Percentiles rank a stretch among this genome's conserved stretches.
Evolutionary conservation across 1,140 invertebrate genomes (phyloP).

Genomic region (Cheumatopsyche charites): DNA sequence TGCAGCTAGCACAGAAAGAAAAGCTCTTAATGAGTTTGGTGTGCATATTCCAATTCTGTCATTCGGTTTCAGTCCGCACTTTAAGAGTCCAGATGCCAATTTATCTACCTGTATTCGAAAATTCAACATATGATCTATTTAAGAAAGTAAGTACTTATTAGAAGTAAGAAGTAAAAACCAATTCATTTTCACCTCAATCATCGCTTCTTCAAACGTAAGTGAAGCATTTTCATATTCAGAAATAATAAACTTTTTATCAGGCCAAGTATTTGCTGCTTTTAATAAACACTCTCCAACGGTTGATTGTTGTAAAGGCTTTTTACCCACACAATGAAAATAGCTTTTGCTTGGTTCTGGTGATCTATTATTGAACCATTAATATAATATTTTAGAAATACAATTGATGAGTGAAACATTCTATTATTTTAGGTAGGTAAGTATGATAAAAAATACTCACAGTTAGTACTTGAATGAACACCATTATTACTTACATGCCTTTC

Average conservation of each 20-base stretch:
- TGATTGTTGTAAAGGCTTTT: slow-evolving; percentile 59
- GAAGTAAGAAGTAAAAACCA: background rate
- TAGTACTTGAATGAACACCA: too few relatives aligned
- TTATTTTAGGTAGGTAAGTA: too few relatives aligned
- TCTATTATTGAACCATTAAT: background rate
- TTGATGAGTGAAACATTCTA: too few relatives aligned
- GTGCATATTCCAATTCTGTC: slow-evolving; percentile 87
- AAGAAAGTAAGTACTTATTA: background rate
- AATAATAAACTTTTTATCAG: slow-evolving; percentile 63
- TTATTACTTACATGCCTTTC: too few relatives aligned
- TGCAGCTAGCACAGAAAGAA: slow-evolving; percentile 73
- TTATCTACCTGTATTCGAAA: slow-evolving; percentile 66
- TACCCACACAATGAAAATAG: slow-evolving; percentile 58
- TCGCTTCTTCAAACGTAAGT: slow-evolving; percentile 65
- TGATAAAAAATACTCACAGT: too few relatives aligned
- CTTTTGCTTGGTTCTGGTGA: slow-evolving; percentile 41
- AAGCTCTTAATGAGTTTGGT: slow-evolving; percentile 84
- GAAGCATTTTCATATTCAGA: slow-evolving; percentile 64
- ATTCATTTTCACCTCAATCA: slow-evolving; percentile 63
- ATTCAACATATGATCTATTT: slow-evolving; percentile 16
- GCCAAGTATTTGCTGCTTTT: slow-evolving; percentile 59
- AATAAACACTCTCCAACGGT: slow-evolving; percentile 68
- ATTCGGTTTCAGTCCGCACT: slow-evolving; percentile 73
- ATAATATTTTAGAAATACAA: too few relatives aligned
- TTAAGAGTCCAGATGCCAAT: slow-evolving; percentile 76